Base-by-base conservation (phyloP, 2,797 vertebrate genomes). In the Acanthurus tractus region DNA sequence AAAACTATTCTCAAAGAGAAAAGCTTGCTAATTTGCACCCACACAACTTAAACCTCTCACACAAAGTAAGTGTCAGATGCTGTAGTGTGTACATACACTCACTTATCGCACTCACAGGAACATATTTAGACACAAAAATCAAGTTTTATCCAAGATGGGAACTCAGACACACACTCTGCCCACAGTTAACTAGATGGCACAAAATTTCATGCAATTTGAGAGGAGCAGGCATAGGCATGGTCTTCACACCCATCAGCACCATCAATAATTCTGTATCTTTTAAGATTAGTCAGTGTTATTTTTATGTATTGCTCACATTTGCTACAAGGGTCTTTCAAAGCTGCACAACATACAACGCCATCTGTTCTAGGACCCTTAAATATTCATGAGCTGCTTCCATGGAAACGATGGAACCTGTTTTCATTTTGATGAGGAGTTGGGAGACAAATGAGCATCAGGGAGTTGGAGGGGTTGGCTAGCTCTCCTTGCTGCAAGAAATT, bases 381-480 rank as follows among this genome's bases (percentile, higher is more conserved):
- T 64, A 74, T 81, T 67, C 63, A 69, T 45, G 55, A 68, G 49
- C 42, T 14, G 89, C 89, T 88, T 71, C 92, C 88, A 82, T 88
- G 86, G 90, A 86, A 89, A 92, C 88, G 82, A 75, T 58, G 56
- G 82, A 69, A 87, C 70, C 82, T 77, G 81, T 71, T 81, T 83
- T 83, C 29, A 50, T 79, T 70, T 70, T 38, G 69, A 74, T 49
- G 57, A 64, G 72, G n/a, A n/a, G 34, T 73, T 67, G 74, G 72
- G 69, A 38, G 81, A 66, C 3, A 2, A 70, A 61, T 63, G 56
- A 73, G 70, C 66, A 57, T 74, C 15, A 0, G 52, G 56, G 64
- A 61, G 56, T 11, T 36, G 13, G 59, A 59, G 23, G 49, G 38
- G 42, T 54, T 48, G 48, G 53, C 20, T 11, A 4, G 61, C 5